Conservation (phyloP, 2,888 invertebrate species). For the Synergus laeviventris region DNA sequence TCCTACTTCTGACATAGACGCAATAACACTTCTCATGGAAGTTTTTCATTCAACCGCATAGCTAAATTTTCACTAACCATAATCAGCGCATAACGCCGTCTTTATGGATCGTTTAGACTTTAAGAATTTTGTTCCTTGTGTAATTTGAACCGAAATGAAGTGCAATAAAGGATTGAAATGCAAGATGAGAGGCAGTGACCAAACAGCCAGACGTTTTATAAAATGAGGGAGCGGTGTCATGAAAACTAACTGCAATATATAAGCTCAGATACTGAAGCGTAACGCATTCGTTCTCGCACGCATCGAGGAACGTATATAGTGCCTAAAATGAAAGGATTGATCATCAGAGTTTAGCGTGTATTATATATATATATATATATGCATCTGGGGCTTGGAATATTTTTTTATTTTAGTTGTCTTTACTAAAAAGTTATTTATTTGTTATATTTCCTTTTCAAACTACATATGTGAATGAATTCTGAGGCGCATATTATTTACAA, state of each 20-base stretch:
- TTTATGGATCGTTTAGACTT: slow-evolving; percentile 21
- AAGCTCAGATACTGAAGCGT: slow-evolving; percentile 30
- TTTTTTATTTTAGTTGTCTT: too few species aligned
- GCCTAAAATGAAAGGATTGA: neutral
- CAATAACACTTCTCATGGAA: slow-evolving; percentile 16
- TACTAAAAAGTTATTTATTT: too few species aligned
- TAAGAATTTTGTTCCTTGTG: slow-evolving; percentile 9
- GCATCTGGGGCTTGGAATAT: too few species aligned
- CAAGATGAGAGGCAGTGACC: slow-evolving; percentile 29
- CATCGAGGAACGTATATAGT: slow-evolving; percentile 9
- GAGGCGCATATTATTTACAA: too few species aligned
- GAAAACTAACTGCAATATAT: slow-evolving; percentile 37
- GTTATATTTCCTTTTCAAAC: too few species aligned
- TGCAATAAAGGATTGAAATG: slow-evolving; percentile 35
- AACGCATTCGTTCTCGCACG: slow-evolving; percentile 33
- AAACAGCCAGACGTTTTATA: slow-evolving; percentile 36
- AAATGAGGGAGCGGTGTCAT: slow-evolving; percentile 32
- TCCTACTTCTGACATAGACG: neutral
- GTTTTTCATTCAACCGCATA: slow-evolving; percentile 23
- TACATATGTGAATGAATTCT: too few species aligned
- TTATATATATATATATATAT: too few species aligned
- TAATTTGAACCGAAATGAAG: slow-evolving; percentile 11
- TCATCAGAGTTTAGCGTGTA: neutral
- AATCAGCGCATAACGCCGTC: neutral
- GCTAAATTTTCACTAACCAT: slow-evolving; percentile 15